A percentile compares a stretch with the other conserved stretches of the same genome.
phyloP scores from a whole-genome alignment of 2,888 invertebrate species.

The Brenthis ino region DNA sequence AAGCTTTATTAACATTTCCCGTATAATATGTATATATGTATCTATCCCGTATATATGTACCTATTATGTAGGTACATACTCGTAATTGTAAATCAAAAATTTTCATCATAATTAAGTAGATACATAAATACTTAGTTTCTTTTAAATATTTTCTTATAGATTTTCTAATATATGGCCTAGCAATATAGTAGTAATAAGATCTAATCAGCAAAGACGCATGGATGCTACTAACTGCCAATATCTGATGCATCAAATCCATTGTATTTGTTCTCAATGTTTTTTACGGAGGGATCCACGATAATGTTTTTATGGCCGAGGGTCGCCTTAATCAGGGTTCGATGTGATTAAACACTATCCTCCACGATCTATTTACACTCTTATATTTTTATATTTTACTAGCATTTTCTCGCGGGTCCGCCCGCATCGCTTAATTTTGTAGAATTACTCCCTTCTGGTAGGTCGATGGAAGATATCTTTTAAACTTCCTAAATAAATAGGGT shows the following conservation, averaged over 20 bases:
- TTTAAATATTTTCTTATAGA: not conserved
- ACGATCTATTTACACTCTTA: constrained; percentile 18
- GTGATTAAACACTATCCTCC: constrained; percentile 68
- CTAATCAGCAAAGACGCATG: constrained; percentile 71
- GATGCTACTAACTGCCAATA: constrained; percentile 79
- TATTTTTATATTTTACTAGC: constrained; percentile 1
- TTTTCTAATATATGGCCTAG: constrained; percentile 23
- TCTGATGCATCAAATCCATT: constrained; percentile 77
- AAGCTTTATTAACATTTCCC: too few relatives aligned
- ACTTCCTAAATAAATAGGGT: not conserved
- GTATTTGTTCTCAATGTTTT: constrained; percentile 81
- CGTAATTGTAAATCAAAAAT: too few relatives aligned
- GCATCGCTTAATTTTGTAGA: too few relatives aligned
- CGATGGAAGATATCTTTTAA: too few relatives aligned
- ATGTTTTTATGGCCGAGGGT: constrained; percentile 79
- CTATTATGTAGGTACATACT: too few relatives aligned
- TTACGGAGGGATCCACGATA: constrained; percentile 78
- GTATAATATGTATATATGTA: too few relatives aligned
- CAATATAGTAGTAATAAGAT: constrained; percentile 47
- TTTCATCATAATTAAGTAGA: too few relatives aligned
- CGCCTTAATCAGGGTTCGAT: constrained; percentile 77
- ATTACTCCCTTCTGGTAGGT: too few relatives aligned
- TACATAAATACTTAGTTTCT: too few relatives aligned
- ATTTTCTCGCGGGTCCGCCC: too few relatives aligned
- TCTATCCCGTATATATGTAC: too few relatives aligned